These are phyloP conservation scores for Drosophila persimilis DNA, from an alignment of 1,140 invertebrate genomes.

Conservation along the genomic window DNA sequence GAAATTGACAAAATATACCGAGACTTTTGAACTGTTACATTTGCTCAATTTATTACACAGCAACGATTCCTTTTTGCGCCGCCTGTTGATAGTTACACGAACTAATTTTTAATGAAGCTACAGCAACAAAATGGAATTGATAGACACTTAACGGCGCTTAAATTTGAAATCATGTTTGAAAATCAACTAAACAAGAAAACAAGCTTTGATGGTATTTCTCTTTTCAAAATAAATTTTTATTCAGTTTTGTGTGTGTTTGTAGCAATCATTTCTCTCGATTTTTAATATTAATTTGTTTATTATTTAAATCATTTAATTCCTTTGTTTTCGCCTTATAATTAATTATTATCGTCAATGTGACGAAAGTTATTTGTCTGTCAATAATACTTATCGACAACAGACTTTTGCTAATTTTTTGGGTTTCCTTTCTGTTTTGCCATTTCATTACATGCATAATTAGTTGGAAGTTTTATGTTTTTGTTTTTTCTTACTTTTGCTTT, in stretches of 20 bases:
- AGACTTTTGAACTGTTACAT: no score
- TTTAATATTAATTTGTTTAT: conserved; percentile 76
- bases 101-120: no score
- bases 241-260: conserved; percentile 71
- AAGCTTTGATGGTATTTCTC: conserved; percentile 33
- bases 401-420: conserved; percentile 67
- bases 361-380: conserved; percentile 82
- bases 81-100: no score
- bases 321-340: conserved; percentile 69
- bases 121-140: no score
- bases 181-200: background rate
- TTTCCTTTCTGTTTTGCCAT: conserved; percentile 37
- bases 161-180: background rate
- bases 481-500: conserved; percentile 45
- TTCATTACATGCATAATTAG: conserved; percentile 73
- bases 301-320: conserved; percentile 81
- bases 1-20: no score
- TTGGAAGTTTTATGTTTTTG: conserved; percentile 42
- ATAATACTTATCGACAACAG: conserved; percentile 82
- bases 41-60: no score
- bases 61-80: no score
- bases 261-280: conserved; percentile 79
- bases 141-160: no score
- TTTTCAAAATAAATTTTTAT: conserved; percentile 81
- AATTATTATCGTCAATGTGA: conserved; percentile 82